Evolutionary conservation across 2,113 vertebrate genomes (phyloP).

Genomic region (Elgaria multicarinata): DNA sequence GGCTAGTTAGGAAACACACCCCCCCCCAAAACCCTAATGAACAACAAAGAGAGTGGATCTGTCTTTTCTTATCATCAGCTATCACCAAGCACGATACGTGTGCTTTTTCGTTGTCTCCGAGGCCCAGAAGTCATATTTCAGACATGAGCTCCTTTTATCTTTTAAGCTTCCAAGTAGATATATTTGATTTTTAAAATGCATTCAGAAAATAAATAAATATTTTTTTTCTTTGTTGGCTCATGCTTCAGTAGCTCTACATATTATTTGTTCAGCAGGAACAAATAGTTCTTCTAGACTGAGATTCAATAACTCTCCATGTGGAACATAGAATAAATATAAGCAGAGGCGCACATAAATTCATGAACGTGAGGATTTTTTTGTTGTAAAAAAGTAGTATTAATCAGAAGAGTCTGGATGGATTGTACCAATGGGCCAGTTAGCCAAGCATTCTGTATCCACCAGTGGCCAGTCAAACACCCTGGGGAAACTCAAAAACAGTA

Average conservation of each 20-base stretch:
- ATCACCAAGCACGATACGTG: conserved; percentile 27
- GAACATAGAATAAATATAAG: conserved; percentile 21
- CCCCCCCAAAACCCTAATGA: conserved; percentile 29
- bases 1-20: conserved; percentile 12
- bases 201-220: conserved; percentile 56
- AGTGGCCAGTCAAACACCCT: too few relatives aligned
- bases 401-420: not conserved
- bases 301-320: conserved; percentile 49
- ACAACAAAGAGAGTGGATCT: conserved; percentile 35
- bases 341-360: not conserved
- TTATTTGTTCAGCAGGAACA: conserved; percentile 55
- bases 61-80: conserved; percentile 59
- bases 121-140: conserved; percentile 59
- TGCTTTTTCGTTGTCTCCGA: not conserved
- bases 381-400: not conserved
- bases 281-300: not conserved
- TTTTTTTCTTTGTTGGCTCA: conserved; percentile 43
- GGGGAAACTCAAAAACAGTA: not conserved
- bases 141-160: conserved; percentile 56
- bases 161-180: conserved; percentile 60
- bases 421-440: too few relatives aligned
- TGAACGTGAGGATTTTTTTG: not conserved
- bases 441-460: not conserved
- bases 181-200: conserved; percentile 65
- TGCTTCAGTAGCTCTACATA: conserved; percentile 38